Conservation (phyloP, 2,113 vertebrate species). For the Sminthopsis crassicaudata region DNA sequence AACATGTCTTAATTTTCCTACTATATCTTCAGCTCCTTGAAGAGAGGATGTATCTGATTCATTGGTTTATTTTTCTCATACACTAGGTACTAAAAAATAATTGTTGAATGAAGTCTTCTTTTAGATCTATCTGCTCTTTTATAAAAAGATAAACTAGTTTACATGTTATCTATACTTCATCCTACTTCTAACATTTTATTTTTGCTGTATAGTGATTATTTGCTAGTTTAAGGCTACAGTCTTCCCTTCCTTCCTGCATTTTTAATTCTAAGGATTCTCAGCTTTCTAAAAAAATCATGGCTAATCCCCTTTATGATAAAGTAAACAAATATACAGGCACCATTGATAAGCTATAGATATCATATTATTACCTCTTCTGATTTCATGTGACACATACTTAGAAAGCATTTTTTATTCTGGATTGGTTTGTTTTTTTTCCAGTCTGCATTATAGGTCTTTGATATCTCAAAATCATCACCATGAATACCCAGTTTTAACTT, state of each 20-base stretch:
- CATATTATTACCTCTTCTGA: background rate
- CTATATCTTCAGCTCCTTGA: background rate
- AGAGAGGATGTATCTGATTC: background rate
- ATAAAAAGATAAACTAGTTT: background rate
- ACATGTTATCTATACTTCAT: background rate
- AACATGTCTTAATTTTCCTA: background rate
- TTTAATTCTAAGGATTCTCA: background rate
- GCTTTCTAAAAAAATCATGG: background rate
- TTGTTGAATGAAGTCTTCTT: background rate
- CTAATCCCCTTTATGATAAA: background rate
- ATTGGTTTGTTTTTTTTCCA: background rate
- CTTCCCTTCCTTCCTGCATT: background rate
- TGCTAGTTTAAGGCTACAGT: slow-evolving; percentile 26
- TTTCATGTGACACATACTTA: background rate
- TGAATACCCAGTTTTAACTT: background rate
- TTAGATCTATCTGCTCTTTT: slow-evolving; percentile 1
- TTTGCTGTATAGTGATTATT: background rate
- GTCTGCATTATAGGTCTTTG: background rate
- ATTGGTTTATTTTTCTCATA: background rate
- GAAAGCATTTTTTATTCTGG: background rate
- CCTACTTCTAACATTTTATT: slow-evolving; percentile 21
- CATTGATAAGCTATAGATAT: background rate
- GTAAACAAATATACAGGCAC: background rate
- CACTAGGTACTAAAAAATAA: background rate
- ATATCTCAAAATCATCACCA: background rate